Percentiles rank a stretch among this genome's conserved stretches.
phyloP scores from a whole-genome alignment of 2,113 vertebrate genomes.

The Ageneiosus marmoratus region DNA sequence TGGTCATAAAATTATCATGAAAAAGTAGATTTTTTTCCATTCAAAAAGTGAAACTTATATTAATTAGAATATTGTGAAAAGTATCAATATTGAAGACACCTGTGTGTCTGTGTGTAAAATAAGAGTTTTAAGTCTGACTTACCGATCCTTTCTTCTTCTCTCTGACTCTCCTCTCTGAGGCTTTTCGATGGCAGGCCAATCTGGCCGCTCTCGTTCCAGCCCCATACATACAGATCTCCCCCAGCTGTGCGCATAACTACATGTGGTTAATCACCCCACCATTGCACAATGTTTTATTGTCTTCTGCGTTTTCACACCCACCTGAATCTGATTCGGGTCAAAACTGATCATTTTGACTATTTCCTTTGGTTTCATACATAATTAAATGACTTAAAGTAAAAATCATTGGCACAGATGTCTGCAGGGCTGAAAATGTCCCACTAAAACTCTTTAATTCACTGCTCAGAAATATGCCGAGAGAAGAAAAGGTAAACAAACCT shows the following conservation, averaged over 20 bases:
- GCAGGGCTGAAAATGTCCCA: background rate
- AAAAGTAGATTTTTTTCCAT: too few species aligned
- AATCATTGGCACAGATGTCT: background rate
- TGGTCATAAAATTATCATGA: too few species aligned
- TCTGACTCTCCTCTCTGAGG: conserved; percentile 51
- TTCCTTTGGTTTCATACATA: background rate
- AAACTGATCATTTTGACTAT: background rate
- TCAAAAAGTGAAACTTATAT: too few species aligned
- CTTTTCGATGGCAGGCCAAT: conserved; percentile 82
- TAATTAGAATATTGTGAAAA: too few species aligned
- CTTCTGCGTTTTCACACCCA: background rate
- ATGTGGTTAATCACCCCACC: background rate
- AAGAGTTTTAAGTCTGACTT: conserved; percentile 36
- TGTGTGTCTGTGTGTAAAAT: too few species aligned
- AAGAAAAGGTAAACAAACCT: background rate
- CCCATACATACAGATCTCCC: conserved; percentile 92
- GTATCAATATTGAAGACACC: too few species aligned
- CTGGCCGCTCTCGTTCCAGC: conserved; percentile 95
- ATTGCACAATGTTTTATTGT: background rate
- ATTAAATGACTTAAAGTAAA: background rate
- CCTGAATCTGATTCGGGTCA: background rate
- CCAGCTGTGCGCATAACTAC: conserved; percentile 66
- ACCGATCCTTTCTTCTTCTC: conserved; percentile 36
- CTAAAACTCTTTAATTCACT: background rate
- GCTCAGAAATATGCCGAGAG: background rate